Evolutionary conservation across 2,113 vertebrate genomes (phyloP), one percentile per base, ranked within the genome.

Genomic region (Morone chrysops): DNA sequence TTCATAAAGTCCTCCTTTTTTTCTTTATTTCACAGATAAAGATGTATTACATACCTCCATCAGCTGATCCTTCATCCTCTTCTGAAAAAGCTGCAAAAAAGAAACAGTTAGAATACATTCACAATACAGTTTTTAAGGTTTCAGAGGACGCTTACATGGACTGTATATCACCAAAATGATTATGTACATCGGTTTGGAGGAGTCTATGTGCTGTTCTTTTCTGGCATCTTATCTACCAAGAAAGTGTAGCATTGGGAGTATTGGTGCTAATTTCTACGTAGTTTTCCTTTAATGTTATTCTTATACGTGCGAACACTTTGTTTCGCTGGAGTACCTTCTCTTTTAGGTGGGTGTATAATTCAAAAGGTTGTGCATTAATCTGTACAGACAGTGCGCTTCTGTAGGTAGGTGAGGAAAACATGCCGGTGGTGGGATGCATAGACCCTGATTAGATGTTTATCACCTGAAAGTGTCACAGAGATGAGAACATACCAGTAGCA

Each of bases 401-500:
- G 53, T 63, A 62, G 53, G 38, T 82, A 83, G 82, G 72, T 89
- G 70, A 86, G 73, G 71, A 89, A 87, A 84, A 72, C 76, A 80
- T 80, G 60, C 62, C 63, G 50, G 61, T 36, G 22, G 67, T 41
- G 48, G 53, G 75, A 79, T 56, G 57, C 63, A 40, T 20, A 61
- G 61, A 75, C 75, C 82, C 75, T 85, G 88, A 93, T 92, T 83
- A 91, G 90, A 93, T 93, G 78, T 84, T 91, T 92, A 93, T 93
- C 90, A 84, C 82, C 87, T 87, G 81, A 84, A 85, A 83, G 72
- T 48, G 5, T 83, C 83, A 78, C 61, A 62, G 65, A 87, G 78
- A 91, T 87, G 66, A 90, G 88, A 90, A 94, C 94, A 12, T 94
- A 96, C 95, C 93, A 53, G 86, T 73, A 69, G 88, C 76, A 67